Percentiles rank a stretch among this genome's conserved stretches.
These are phyloP conservation scores for Galagoides demidoff DNA, from an alignment of 2,797 vertebrate species.

Conservation along the genomic window DNA sequence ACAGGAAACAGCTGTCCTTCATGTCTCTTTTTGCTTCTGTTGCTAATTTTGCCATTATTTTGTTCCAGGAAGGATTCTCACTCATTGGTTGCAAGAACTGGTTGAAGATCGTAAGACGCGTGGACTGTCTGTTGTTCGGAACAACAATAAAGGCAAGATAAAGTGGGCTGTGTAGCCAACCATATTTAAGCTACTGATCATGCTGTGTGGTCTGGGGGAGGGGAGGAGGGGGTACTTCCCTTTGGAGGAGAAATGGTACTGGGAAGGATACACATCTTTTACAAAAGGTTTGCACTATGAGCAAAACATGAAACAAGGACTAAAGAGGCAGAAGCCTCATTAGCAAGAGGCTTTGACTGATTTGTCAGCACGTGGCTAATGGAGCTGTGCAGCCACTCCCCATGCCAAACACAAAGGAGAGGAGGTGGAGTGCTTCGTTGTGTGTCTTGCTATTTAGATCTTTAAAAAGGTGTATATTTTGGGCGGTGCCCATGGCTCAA, in stretches of 20 bases:
- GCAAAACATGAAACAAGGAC: neutral
- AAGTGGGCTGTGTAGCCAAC: neutral
- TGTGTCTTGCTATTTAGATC: neutral
- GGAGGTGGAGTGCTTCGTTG: neutral
- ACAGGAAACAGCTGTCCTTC: neutral
- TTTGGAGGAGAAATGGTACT: neutral
- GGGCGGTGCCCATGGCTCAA: too few relatives aligned
- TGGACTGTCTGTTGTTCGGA: constrained; percentile 92
- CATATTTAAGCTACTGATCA: neutral
- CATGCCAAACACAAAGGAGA: neutral
- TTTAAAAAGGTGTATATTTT: constrained; percentile 12
- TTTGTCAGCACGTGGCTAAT: neutral
- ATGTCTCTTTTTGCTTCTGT: neutral
- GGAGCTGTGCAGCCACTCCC: too few relatives aligned
- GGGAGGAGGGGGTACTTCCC: neutral
- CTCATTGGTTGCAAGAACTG: constrained; percentile 88
- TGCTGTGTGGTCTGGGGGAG: too few relatives aligned
- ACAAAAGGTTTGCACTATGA: neutral
- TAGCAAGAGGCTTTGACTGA: neutral
- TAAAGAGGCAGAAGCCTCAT: neutral
- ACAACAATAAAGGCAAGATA: constrained; percentile 90
- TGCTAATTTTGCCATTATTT: constrained; percentile 68
- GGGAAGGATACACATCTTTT: neutral
- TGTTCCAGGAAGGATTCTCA: constrained; percentile 93
- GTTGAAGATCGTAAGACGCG: constrained; percentile 91